Evolutionary conservation across 2,888 invertebrate genomes (phyloP).

Genomic region (Andrena haemorrhoa): DNA sequence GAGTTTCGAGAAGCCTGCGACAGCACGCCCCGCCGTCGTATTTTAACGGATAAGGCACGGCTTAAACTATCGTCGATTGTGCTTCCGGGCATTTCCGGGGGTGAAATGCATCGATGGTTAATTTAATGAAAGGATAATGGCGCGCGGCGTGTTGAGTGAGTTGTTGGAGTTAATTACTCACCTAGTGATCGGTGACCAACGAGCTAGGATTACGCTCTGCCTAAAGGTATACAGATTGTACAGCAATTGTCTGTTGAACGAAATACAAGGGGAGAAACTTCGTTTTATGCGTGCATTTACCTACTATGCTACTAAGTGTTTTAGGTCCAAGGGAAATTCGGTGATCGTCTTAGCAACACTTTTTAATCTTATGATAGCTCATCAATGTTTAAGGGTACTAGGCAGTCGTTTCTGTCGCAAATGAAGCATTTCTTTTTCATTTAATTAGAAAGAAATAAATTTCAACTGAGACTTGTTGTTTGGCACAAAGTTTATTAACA

Average conservation of each 20-base stretch:
- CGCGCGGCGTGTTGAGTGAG: neutral
- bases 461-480: too few relatives aligned
- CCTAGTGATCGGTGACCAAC: neutral
- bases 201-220: neutral
- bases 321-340: too few relatives aligned
- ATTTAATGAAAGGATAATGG: constrained; percentile 24
- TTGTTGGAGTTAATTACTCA: constrained; percentile 15
- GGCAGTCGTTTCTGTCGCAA: too few relatives aligned
- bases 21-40: neutral
- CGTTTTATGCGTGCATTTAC: too few relatives aligned
- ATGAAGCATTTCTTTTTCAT: too few relatives aligned
- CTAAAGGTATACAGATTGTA: neutral
- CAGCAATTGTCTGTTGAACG: neutral
- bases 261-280: neutral
- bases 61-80: constrained; percentile 26
- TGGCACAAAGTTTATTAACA: too few relatives aligned
- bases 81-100: neutral
- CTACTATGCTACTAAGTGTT: too few relatives aligned
- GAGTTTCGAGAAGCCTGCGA: constrained; percentile 3
- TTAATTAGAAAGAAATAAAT: too few relatives aligned
- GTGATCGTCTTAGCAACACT: too few relatives aligned
- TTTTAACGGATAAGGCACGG: constrained; percentile 18
- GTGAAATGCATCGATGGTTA: constrained; percentile 7
- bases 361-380: too few relatives aligned
- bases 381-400: too few relatives aligned